A percentile compares a stretch with the other conserved stretches of the same genome.
phyloP scores from a whole-genome alignment of 1,140 invertebrate genomes.

The Steinernema feltiae region DNA sequence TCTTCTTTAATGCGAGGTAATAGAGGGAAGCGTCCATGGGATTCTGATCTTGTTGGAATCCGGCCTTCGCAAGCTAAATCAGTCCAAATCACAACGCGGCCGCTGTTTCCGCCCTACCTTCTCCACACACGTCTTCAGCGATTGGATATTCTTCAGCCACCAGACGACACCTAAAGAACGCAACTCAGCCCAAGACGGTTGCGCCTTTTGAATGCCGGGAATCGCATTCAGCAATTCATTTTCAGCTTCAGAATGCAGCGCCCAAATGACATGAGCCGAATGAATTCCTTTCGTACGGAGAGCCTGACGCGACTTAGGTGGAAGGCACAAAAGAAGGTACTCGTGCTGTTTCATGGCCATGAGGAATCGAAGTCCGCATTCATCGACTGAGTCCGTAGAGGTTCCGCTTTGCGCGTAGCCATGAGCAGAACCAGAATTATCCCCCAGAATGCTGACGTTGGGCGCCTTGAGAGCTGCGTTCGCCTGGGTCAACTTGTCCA shows the following conservation, averaged over 20 bases:
- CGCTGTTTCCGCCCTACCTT: conserved; percentile 64
- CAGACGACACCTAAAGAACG: conserved; percentile 88
- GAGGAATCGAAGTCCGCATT: conserved; percentile 90
- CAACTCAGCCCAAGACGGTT: conserved; percentile 78
- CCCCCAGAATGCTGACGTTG: conserved; percentile 34
- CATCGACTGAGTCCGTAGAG: conserved; percentile 75
- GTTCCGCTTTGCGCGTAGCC: conserved; percentile 65
- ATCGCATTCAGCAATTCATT: conserved; percentile 85
- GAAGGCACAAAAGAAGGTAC: conserved; percentile 83
- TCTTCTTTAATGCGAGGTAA: conserved; percentile 97
- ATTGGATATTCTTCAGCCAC: conserved; percentile 83
- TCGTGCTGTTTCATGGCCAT: conserved; percentile 95
- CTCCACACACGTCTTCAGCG: conserved; percentile 79
- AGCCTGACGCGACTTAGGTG: conserved; percentile 74
- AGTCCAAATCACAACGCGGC: background rate
- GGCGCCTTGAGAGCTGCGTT: conserved; percentile 45
- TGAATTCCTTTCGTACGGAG: conserved; percentile 71
- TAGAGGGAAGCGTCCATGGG: conserved; percentile 94
- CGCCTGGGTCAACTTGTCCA: conserved; percentile 54
- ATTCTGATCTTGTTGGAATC: conserved; percentile 67
- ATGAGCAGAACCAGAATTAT: conserved; percentile 69
- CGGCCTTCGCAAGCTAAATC: conserved; percentile 53
- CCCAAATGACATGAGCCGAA: conserved; percentile 91
- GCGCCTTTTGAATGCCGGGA: conserved; percentile 66
- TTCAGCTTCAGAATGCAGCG: conserved; percentile 95